Evolutionary conservation across 2,888 invertebrate species (phyloP), one percentile per base, ranked within the genome.

Genomic region (Rotaria magnacalcarata): DNA sequence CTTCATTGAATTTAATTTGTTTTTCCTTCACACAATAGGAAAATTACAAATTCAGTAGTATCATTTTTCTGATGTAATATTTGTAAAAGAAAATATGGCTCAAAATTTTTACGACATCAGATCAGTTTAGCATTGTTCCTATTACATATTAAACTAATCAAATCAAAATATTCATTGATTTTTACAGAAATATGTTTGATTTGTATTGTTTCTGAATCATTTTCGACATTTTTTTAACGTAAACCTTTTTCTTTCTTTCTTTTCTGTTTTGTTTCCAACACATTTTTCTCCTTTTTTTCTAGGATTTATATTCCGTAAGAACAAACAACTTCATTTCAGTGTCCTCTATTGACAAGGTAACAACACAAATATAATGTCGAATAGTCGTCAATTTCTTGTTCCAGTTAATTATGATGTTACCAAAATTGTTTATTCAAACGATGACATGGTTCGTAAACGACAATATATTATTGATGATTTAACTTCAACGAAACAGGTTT

Each of bases 391-490:
- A 67, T 67, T 67, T 67, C 34, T 67, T 19, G 27, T 67, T 34
- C 34, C 67, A 34, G 34, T 67, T 67, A 67, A 67, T 67, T 67
- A 67, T 67, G 67, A 67, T 67, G 34, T 34, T 34, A 41, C 67
- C 14, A 27, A 67, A 34, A 16, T 1, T 7, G 67, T 67, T 27
- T 67, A 67, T 67, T 5, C 34, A 34, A 7, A 16, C 19, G 67
- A 41, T 41, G 67, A 27, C 16, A 67, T 67, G 11, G 67, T 67
- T 67, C 34, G 6, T 67, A 67, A 67, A 67, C 67, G 67, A 67
- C 34, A 19, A 67, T 67, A 67, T 67, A 19, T 34, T 34, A 41
- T 67, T 34, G 34, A 67, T 67, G 67, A 27, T 16, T 34, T 67
- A 16, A 67, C 16, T 34, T 67, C 67, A 34, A 67, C 27, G 7